phyloP scores from a whole-genome alignment of 2,113 vertebrate species.

The Dasyornis broadbenti region DNA sequence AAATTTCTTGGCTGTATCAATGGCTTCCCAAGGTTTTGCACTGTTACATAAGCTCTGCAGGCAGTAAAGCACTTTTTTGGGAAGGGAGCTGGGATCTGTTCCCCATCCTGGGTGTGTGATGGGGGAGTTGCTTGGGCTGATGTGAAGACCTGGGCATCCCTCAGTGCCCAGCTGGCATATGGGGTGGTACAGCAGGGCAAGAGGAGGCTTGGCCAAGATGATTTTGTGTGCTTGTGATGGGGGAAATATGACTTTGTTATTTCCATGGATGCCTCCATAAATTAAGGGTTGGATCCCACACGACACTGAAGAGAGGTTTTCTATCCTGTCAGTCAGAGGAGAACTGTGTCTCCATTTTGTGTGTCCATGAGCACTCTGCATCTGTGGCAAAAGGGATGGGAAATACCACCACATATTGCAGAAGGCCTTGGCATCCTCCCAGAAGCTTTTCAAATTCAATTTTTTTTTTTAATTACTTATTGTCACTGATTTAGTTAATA shows the following conservation, averaged over 20 bases:
- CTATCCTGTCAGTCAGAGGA: not conserved
- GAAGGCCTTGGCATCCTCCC: not conserved
- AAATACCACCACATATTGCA: not conserved
- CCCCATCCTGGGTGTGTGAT: not conserved
- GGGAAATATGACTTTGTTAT: not conserved
- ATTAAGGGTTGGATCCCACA: not conserved
- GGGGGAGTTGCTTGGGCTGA: not conserved
- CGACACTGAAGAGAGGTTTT: not conserved
- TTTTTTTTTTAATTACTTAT: not conserved
- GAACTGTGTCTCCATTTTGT: not conserved
- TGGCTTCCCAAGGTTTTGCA: not conserved
- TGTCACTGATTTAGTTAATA: constrained; percentile 7
- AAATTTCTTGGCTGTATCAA: not conserved
- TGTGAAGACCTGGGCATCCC: not conserved
- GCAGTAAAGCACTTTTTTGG: not conserved
- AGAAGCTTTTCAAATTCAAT: not conserved
- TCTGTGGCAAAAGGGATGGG: not conserved
- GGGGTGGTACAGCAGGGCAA: not conserved
- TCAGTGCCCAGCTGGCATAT: not conserved
- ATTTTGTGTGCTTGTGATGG: not conserved
- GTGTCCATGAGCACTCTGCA: not conserved
- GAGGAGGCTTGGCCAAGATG: not conserved
- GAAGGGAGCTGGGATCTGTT: not conserved
- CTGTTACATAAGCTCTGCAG: not conserved
- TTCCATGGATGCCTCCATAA: not conserved